phyloP scores from a whole-genome alignment of 2,797 vertebrate species.

The Perdix hodgsoniae region DNA sequence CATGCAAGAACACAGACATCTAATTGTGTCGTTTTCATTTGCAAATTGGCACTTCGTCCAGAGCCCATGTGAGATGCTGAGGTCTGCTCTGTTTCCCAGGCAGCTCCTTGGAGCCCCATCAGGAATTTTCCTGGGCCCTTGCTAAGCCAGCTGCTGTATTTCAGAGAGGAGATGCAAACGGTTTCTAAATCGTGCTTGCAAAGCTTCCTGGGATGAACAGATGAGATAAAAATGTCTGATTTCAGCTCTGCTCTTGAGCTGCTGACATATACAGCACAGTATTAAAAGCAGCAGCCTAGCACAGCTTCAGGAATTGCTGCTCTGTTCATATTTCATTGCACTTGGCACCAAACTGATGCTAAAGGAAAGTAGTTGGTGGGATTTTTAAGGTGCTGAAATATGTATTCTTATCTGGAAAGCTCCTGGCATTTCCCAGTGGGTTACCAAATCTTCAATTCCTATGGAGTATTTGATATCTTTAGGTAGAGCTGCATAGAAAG shows the following conservation, averaged over 20 bases:
- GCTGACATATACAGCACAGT: slow-evolving; percentile 31
- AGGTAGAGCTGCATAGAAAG: background rate
- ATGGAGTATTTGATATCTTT: background rate
- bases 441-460: background rate
- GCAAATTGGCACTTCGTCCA: slow-evolving; percentile 61
- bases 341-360: background rate
- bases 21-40: slow-evolving; percentile 66
- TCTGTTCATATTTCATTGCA: background rate
- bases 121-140: slow-evolving; percentile 56
- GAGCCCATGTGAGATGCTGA: slow-evolving; percentile 36
- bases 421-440: background rate
- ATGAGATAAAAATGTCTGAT: slow-evolving; percentile 60
- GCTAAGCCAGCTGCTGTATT: slow-evolving; percentile 55
- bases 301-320: background rate
- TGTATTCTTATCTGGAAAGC: background rate
- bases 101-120: slow-evolving; percentile 62
- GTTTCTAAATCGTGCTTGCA: slow-evolving; percentile 41
- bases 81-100: slow-evolving; percentile 56
- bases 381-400: background rate
- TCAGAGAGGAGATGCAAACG: slow-evolving; percentile 48
- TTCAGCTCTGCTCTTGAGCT: slow-evolving; percentile 49
- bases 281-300: slow-evolving; percentile 3
- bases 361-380: background rate
- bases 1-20: slow-evolving; percentile 59
- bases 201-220: slow-evolving; percentile 62